Percentiles rank a stretch among this genome's conserved stretches.
Conservation (phyloP, 2,113 vertebrate species). For the Triplophysa siluroides region DNA sequence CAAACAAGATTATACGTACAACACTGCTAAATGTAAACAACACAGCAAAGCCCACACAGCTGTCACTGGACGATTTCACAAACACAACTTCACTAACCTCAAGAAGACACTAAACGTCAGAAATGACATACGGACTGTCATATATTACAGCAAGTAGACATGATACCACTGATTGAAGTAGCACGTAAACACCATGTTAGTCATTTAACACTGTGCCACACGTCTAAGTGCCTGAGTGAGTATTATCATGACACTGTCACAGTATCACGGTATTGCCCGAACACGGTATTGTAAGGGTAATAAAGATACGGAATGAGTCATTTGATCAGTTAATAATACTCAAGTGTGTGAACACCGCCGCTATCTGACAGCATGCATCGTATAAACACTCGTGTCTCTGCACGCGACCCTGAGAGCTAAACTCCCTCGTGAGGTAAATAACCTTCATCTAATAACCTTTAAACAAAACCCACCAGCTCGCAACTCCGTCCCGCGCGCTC, state of each 20-base stretch:
- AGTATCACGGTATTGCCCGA: too few species aligned
- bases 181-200: too few species aligned
- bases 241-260: too few species aligned
- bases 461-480: conserved; percentile 65
- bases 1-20: neutral
- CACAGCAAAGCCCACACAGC: neutral
- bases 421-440: conserved; percentile 10
- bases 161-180: too few species aligned
- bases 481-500: conserved; percentile 62
- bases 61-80: neutral
- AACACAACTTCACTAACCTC: neutral
- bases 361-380: neutral
- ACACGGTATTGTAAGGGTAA: too few species aligned
- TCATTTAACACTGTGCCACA: too few species aligned
- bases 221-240: too few species aligned
- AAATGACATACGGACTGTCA: too few species aligned
- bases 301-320: too few species aligned
- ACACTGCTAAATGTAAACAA: neutral
- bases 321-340: too few species aligned
- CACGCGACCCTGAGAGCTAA: neutral
- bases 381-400: neutral
- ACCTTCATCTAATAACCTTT: conserved; percentile 20
- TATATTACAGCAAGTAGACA: too few species aligned
- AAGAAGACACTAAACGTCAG: neutral
- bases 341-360: too few species aligned